These are phyloP conservation scores for Emydoidea blandingii DNA, from an alignment of 2,797 vertebrate genomes.

Conservation along the genomic window DNA sequence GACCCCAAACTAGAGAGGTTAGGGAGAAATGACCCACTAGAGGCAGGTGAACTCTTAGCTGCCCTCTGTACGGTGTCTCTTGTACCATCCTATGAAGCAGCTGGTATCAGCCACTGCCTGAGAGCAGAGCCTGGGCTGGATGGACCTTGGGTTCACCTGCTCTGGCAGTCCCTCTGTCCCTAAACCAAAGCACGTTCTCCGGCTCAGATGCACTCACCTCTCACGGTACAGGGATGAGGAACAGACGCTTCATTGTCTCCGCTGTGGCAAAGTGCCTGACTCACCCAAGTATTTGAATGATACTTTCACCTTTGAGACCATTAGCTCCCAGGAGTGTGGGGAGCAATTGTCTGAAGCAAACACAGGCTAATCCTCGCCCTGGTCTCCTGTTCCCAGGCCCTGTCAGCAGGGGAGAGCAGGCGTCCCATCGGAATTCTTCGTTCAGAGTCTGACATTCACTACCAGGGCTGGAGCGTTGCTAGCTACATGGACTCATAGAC, in stretches of 20 bases:
- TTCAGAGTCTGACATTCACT: background rate
- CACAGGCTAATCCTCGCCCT: background rate
- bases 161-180: background rate
- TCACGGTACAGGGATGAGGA: background rate
- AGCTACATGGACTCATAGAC: no score
- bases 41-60: background rate
- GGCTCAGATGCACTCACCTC: background rate
- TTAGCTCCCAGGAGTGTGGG: background rate
- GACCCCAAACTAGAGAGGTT: background rate
- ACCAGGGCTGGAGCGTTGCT: background rate
- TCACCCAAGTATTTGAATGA: background rate
- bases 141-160: background rate
- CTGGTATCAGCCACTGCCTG: background rate
- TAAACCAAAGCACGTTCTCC: background rate
- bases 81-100: background rate
- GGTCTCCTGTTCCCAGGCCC: background rate
- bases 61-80: no score
- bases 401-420: background rate
- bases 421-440: background rate
- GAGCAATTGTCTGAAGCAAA: background rate
- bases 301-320: background rate
- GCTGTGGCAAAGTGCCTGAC: background rate
- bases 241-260: background rate
- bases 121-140: no score
- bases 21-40: background rate